Conservation (phyloP, 2,888 invertebrate genomes). For the Scaptomyza cyrtandrae region DNA sequence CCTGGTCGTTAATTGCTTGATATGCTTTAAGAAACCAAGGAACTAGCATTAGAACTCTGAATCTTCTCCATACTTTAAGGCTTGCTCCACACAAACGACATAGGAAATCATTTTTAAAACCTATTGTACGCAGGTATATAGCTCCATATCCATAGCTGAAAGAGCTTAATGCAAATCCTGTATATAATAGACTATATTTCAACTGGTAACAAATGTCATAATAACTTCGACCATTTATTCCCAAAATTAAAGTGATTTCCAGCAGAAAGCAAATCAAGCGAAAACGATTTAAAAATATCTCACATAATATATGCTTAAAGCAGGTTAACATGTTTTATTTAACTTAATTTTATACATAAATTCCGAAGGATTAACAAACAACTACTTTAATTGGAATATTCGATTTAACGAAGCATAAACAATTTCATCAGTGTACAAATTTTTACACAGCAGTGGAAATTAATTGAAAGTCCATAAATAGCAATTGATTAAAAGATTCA, state of each 20-base stretch:
- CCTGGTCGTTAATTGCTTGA: slow-evolving; percentile 15
- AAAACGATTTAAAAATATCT: slow-evolving; percentile 4
- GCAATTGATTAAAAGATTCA: neutral
- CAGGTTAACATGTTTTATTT: neutral
- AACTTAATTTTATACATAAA: neutral
- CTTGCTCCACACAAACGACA: slow-evolving; percentile 28
- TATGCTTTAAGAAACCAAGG: slow-evolving; percentile 50
- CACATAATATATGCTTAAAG: neutral
- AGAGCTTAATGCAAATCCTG: slow-evolving; percentile 31
- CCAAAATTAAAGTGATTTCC: slow-evolving; percentile 32
- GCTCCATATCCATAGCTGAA: slow-evolving; percentile 60
- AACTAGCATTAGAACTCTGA: slow-evolving; percentile 52
- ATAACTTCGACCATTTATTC: slow-evolving; percentile 3
- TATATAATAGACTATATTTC: slow-evolving; percentile 32
- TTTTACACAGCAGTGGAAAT: too few relatives aligned
- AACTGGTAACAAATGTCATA: slow-evolving; percentile 5
- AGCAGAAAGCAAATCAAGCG: slow-evolving; percentile 27
- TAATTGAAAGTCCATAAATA: neutral
- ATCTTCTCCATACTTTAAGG: slow-evolving; percentile 44
- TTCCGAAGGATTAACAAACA: slow-evolving; percentile 21
- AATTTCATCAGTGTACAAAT: neutral
- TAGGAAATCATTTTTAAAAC: slow-evolving; percentile 6
- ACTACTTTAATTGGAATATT: slow-evolving; percentile 24
- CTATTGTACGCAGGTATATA: slow-evolving; percentile 18
- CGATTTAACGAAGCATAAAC: neutral